Base-by-base conservation (phyloP, 2,888 invertebrate genomes). In the Hydrotaea diabolus region DNA sequence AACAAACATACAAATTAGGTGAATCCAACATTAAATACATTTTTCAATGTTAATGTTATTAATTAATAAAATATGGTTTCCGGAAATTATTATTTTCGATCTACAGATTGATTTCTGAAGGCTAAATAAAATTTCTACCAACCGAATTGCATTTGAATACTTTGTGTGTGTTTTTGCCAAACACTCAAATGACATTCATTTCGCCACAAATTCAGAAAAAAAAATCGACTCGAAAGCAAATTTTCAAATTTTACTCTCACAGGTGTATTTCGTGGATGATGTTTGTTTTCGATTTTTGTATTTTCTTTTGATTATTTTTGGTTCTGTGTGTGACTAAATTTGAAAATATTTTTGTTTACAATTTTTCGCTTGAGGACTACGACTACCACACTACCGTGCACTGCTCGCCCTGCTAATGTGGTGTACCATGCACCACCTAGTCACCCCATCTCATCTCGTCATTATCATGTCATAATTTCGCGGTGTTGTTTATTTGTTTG, bases 321-420 rank as follows among this genome's bases (percentile, higher is more conserved):
- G 49, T 57, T 49, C 21, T 46, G 17, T 59, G 49, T 73, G 76
- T 85, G 85, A 85, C 82, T 85, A 85, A 85, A 82, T 80, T 71
- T 13, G 77, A 85, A 85, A 77, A 55, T 77, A 85, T 85, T 73
- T 85, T 82, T 82, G 74, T 85, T 85, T 80, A 82, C 76, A 85
- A 77, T 66, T 72, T 66, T 46, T 73, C n/a, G 39, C 8, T 43
- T 31, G 2, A 31, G 3, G 31, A 31, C 31, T 31, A 7, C 7
- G 31, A 31, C 31, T 31, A 31, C n/a, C n/a, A n/a, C 31, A 31
- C 31, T 31, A 31, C 31, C n/a, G 23, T 26, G 17, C 13, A 17
- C 43, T 13, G 21, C 46, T 46, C 53, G 69, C 53, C 43, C 7
- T 39, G n/a, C 39, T 55, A 71, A 64, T 71, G 49, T 77, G 77